Percentiles rank a stretch among this genome's conserved stretches.
Evolutionary conservation across 2,797 vertebrate species (phyloP).

Genomic region (Ceryle rudis): DNA sequence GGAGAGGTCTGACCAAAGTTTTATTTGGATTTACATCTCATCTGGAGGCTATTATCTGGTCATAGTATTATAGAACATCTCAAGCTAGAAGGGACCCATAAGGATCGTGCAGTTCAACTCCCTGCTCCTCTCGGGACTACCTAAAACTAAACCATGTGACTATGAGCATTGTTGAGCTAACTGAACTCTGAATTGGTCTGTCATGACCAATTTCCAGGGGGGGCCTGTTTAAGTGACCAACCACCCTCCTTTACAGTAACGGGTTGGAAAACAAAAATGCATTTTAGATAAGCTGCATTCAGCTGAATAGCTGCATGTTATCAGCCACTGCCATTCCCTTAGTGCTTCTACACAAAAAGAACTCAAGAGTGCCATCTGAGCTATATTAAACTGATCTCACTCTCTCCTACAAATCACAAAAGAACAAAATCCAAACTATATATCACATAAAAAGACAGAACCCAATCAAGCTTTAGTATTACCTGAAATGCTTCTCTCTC

Average conservation of each 20-base stretch:
- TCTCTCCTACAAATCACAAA: neutral
- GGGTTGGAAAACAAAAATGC: neutral
- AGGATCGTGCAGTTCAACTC: neutral
- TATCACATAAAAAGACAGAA: neutral
- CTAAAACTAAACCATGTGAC: neutral
- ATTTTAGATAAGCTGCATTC: neutral
- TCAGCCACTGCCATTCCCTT: neutral
- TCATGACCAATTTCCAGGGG: neutral
- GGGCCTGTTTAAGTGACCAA: neutral
- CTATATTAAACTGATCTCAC: neutral
- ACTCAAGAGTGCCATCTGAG: neutral
- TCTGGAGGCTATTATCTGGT: neutral
- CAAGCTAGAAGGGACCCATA: neutral
- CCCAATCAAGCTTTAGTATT: neutral
- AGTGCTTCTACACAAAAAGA: neutral
- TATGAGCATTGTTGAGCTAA: accelerated
- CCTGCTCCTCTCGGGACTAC: neutral
- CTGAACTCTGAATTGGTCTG: neutral
- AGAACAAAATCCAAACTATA: neutral
- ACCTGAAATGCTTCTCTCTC: neutral
- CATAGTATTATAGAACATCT: neutral
- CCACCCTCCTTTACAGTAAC: neutral
- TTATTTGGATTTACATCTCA: neutral
- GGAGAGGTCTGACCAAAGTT: neutral
- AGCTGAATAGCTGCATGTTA: neutral